Conservation (phyloP, 2,113 vertebrate genomes). For the Amblyopsis rosae region DNA sequence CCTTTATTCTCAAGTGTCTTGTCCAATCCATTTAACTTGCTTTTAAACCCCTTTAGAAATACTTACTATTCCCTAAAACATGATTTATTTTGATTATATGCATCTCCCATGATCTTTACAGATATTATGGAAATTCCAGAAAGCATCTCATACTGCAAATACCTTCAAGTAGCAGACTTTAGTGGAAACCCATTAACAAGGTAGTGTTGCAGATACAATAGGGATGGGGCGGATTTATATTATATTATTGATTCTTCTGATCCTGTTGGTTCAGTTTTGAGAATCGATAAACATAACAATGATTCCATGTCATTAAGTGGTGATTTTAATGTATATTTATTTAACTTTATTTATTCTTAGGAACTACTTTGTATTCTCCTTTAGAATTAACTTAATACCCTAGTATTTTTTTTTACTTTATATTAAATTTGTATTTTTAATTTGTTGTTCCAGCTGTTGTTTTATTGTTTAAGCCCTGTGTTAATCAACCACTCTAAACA, state of each 20-base stretch:
- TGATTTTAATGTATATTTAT: too few relatives aligned
- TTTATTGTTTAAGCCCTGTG: background rate
- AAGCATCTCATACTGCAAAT: conserved; percentile 95
- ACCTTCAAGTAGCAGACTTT: conserved; percentile 96
- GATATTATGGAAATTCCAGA: conserved; percentile 98
- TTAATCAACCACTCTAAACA: background rate
- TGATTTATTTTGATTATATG: conserved; percentile 3
- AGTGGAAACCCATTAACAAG: conserved; percentile 97
- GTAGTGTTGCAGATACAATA: conserved; percentile 67
- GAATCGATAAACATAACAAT: background rate
- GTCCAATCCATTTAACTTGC: too few relatives aligned
- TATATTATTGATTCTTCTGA: too few relatives aligned
- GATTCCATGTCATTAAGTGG: background rate
- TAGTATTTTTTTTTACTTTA: too few relatives aligned
- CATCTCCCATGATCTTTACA: conserved; percentile 63
- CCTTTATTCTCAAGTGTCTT: too few relatives aligned
- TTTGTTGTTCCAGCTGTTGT: too few relatives aligned
- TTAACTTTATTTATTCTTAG: background rate
- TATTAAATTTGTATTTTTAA: background rate
- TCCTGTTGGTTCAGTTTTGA: background rate
- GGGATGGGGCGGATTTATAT: background rate
- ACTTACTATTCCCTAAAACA: too few relatives aligned
- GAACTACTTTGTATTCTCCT: background rate
- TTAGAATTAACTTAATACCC: too few relatives aligned
- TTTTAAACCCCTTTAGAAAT: too few relatives aligned